phyloP scores from a whole-genome alignment of 1,140 invertebrate genomes.

The Caligus rogercresseyi region DNA sequence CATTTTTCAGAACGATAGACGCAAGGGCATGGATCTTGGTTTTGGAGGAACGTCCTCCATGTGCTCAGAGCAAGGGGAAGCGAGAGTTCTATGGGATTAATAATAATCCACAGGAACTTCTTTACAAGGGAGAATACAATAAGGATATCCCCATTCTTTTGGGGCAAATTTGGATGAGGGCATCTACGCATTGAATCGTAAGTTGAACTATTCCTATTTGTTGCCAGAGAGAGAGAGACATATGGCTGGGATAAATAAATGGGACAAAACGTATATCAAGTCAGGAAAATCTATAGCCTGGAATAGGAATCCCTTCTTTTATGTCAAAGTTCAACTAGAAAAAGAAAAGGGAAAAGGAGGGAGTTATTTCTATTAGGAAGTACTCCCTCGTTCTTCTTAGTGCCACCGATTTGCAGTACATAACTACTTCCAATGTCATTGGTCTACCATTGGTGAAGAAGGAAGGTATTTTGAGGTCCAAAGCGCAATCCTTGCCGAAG shows the following conservation, averaged over 20 bases:
- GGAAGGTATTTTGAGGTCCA: no score
- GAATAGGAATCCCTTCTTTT: no score
- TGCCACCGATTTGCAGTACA: background rate
- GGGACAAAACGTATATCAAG: no score
- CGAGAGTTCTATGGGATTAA: constrained; percentile 19
- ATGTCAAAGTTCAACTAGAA: no score
- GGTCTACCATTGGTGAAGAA: background rate
- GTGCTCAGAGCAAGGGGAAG: constrained; percentile 3
- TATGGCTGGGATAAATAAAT: no score
- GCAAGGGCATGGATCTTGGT: background rate
- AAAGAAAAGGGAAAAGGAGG: no score
- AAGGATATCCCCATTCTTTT: constrained; percentile 14
- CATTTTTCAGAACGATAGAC: background rate
- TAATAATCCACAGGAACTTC: constrained; percentile 15
- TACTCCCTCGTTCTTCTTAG: no score
- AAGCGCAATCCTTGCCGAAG: no score
- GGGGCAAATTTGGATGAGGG: constrained; percentile 14
- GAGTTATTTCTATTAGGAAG: no score
- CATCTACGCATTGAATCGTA: constrained; percentile 3
- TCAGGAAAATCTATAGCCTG: no score
- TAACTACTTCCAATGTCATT: background rate
- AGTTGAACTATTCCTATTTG: no score
- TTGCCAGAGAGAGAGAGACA: no score
- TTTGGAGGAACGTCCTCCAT: constrained; percentile 17
- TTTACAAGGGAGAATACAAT: constrained; percentile 14